Evolutionary conservation across 2,797 vertebrate genomes (phyloP).

Genomic region (Enteromius paludinosus): DNA sequence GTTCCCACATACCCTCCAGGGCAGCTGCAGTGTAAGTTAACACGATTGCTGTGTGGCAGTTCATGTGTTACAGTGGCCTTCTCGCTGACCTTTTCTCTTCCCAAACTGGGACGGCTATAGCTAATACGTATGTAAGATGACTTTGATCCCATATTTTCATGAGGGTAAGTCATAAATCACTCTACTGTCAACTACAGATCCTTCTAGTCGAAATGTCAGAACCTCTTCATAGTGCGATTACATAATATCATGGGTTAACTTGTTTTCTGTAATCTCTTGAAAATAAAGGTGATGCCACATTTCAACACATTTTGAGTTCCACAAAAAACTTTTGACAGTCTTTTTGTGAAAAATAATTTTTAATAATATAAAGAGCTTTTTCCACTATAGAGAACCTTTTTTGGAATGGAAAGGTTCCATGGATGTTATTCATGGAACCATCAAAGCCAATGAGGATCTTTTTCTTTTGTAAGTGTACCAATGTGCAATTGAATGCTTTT

Average conservation of each 20-base stretch:
- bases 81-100: conserved; percentile 76
- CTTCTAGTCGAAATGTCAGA: conserved; percentile 1
- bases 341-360: no score
- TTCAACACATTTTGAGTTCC: background rate
- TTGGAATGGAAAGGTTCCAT: background rate
- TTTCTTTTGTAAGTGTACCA: background rate
- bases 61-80: conserved; percentile 81
- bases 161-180: background rate
- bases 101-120: conserved; percentile 55
- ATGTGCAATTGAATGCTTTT: background rate
- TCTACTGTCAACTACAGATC: background rate
- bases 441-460: background rate
- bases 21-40: conserved; percentile 81
- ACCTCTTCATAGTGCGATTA: conserved; percentile 23
- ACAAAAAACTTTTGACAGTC: no score
- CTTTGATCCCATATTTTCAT: conserved; percentile 7
- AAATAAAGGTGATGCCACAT: background rate
- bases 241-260: conserved; percentile 22
- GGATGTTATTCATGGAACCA: background rate
- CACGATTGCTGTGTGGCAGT: conserved; percentile 71
- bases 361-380: background rate
- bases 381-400: background rate
- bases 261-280: background rate
- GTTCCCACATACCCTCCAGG: conserved; percentile 71
- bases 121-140: conserved; percentile 4